Conservation (phyloP, 1,140 invertebrate genomes). For the Drosophila sp. region DNA sequence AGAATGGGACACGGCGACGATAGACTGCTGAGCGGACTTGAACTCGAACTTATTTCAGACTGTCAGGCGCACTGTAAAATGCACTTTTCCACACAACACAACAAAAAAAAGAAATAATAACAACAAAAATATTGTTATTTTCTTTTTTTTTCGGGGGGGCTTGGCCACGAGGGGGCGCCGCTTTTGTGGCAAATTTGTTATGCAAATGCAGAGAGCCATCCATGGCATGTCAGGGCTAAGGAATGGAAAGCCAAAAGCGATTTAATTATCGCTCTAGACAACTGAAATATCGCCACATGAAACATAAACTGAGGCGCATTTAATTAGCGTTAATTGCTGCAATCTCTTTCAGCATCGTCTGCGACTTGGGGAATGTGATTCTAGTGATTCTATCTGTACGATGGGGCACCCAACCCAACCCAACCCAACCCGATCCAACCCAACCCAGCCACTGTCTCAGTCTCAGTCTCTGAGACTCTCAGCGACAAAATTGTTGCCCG, state of each 20-base stretch:
- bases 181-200: slow-evolving; percentile 67
- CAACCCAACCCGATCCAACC: background rate
- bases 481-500: slow-evolving; percentile 80
- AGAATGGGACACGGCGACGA: background rate
- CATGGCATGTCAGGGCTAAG: background rate
- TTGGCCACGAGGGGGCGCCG: background rate
- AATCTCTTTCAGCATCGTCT: slow-evolving; percentile 71
- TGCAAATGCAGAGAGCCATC: slow-evolving; percentile 62
- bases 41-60: slow-evolving; percentile 68
- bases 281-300: slow-evolving; percentile 81
- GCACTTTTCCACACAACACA: slow-evolving; percentile 29
- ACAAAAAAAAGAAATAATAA: slow-evolving; percentile 6
- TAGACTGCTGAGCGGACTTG: slow-evolving; percentile 56
- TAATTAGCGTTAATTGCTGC: slow-evolving; percentile 81
- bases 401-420: background rate
- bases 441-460: slow-evolving; percentile 12
- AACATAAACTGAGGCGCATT: slow-evolving; percentile 81
- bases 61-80: slow-evolving; percentile 31
- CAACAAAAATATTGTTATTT: background rate
- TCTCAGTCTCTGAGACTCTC: slow-evolving; percentile 48
- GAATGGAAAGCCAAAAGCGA: slow-evolving; percentile 43
- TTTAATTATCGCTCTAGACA: slow-evolving; percentile 81
- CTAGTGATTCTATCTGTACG: slow-evolving; percentile 56
- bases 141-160: background rate
- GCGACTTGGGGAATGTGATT: slow-evolving; percentile 46